Evolutionary conservation across 1,140 invertebrate species (phyloP).

Genomic region (Tyrophagus putrescentiae): DNA sequence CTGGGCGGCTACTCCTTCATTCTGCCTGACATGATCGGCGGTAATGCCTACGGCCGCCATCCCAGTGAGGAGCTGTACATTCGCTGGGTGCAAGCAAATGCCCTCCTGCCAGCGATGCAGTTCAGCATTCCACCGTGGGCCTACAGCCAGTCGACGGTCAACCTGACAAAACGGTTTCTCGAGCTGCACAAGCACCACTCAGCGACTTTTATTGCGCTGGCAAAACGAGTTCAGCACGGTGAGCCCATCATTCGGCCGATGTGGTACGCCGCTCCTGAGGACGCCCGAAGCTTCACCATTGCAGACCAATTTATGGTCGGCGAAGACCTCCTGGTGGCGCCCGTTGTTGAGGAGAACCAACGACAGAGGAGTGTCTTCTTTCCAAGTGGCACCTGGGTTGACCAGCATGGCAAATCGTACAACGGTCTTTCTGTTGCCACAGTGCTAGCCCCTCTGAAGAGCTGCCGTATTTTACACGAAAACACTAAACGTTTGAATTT

Average conservation of each 20-base stretch:
- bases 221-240: conserved; percentile 29
- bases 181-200: conserved; percentile 51
- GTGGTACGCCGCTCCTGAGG: conserved; percentile 36
- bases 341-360: conserved; percentile 52
- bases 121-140: conserved; percentile 69
- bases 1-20: conserved; percentile 68
- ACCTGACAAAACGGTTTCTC: conserved; percentile 39
- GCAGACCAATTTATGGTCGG: conserved; percentile 56
- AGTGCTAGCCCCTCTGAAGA: background rate
- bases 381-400: conserved; percentile 51
- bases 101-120: conserved; percentile 71
- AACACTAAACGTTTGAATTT: no score
- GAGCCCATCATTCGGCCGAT: conserved; percentile 32
- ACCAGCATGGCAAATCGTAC: conserved; percentile 30
- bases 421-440: conserved; percentile 22
- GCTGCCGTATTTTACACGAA: conserved; percentile 3
- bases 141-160: no score
- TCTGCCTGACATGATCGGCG: conserved; percentile 80
- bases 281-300: conserved; percentile 29
- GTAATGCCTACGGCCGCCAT: conserved; percentile 47
- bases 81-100: conserved; percentile 70
- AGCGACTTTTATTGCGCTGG: conserved; percentile 39
- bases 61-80: conserved; percentile 64
- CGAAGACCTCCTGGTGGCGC: conserved; percentile 66
- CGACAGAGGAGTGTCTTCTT: conserved; percentile 55